These are phyloP conservation scores for Nephrotoma flavescens DNA, from an alignment of 2,888 invertebrate genomes.

Conservation along the genomic window DNA sequence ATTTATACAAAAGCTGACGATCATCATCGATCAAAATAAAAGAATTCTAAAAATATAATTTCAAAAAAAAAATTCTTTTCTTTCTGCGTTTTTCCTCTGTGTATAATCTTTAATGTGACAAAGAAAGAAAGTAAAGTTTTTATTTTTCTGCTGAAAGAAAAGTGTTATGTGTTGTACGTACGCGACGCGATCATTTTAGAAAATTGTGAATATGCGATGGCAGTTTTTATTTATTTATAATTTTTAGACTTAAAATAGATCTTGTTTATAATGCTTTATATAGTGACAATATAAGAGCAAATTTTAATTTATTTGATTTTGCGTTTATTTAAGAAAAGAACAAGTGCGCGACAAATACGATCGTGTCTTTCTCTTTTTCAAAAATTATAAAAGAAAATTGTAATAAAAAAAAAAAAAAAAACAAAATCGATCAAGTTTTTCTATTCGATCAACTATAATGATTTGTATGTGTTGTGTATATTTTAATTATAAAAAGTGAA, in stretches of 20 bases:
- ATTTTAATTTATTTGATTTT: not conserved
- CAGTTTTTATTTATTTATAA: not conserved
- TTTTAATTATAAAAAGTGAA: not conserved
- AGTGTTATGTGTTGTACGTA: not conserved
- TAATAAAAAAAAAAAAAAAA: not conserved
- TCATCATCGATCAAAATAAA: not conserved
- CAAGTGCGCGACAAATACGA: not conserved
- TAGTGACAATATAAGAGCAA: not conserved
- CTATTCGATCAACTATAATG: not conserved
- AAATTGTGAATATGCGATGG: not conserved
- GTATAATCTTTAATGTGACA: not conserved
- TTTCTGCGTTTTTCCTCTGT: not conserved
- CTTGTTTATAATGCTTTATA: not conserved
- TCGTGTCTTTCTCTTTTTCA: not conserved
- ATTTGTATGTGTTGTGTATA: not conserved
- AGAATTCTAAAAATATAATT: not conserved
- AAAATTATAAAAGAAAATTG: not conserved
- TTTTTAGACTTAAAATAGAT: not conserved
- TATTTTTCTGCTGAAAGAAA: not conserved
- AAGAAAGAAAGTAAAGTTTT: not conserved
- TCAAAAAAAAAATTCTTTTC: not conserved
- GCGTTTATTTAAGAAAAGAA: not conserved
- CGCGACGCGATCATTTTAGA: not conserved
- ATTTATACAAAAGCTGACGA: not conserved
- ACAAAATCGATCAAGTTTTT: not conserved